These are phyloP conservation scores for Anableps anableps DNA, from an alignment of 2,797 vertebrate genomes.

Conservation along the genomic window DNA sequence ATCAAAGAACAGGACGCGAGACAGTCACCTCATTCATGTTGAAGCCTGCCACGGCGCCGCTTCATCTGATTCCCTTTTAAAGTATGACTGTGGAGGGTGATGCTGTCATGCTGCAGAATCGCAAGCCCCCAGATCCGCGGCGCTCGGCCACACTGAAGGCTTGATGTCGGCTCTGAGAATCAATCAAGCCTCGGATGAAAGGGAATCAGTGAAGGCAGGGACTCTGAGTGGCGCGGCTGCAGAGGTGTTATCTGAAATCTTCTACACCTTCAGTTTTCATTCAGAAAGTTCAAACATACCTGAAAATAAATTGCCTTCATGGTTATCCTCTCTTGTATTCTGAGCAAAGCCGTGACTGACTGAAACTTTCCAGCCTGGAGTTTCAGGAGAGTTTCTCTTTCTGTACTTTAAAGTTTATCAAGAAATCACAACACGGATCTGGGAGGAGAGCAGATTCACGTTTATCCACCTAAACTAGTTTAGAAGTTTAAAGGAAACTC, in stretches of 20 bases:
- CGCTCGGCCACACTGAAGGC: constrained; percentile 7
- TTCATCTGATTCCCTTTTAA: constrained; percentile 7
- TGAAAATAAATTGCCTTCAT: constrained; percentile 1
- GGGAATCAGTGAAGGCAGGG: neutral
- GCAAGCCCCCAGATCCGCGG: constrained; percentile 6
- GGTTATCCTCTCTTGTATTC: constrained; percentile 2
- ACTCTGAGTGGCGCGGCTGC: neutral
- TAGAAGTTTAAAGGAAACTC: too few species aligned
- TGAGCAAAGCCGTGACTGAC: constrained; percentile 2
- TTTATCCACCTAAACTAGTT: too few species aligned
- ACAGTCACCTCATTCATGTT: neutral
- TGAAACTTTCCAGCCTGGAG: neutral
- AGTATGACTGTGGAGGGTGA: neutral
- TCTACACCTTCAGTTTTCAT: constrained; percentile 3
- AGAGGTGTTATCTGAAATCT: constrained; percentile 2
- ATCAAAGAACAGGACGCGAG: constrained; percentile 12
- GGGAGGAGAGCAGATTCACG: neutral
- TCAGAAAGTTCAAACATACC: neutral
- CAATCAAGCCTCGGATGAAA: constrained; percentile 19
- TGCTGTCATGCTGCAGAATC: neutral
- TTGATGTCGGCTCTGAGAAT: constrained; percentile 15
- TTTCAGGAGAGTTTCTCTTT: neutral
- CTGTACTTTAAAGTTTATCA: neutral
- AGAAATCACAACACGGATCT: neutral
- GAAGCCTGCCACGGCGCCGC: neutral